These are phyloP conservation scores for Philaethria dido DNA, from an alignment of 2,888 invertebrate species.

Conservation along the genomic window DNA sequence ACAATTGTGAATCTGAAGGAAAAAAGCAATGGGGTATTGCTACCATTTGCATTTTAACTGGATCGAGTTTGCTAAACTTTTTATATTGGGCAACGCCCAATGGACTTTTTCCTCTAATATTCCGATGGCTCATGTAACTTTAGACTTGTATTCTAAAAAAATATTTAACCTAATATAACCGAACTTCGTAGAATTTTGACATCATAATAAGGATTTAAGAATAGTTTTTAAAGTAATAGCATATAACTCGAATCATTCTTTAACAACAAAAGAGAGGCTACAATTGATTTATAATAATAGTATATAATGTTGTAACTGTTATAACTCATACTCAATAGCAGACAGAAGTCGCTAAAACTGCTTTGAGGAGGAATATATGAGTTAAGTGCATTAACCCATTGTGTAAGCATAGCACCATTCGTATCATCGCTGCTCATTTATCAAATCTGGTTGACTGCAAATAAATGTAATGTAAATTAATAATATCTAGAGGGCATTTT, in stretches of 20 bases:
- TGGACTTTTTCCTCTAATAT: slow-evolving; percentile 55
- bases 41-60: slow-evolving; percentile 66
- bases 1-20: slow-evolving; percentile 28
- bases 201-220: no score
- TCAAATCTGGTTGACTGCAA: background rate
- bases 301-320: background rate
- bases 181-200: no score
- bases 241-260: background rate
- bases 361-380: slow-evolving; percentile 50
- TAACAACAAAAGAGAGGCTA: no score
- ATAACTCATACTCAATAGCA: slow-evolving; percentile 25
- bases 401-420: slow-evolving; percentile 43
- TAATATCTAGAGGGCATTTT: no score
- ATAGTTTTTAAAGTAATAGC: no score
- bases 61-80: slow-evolving; percentile 64
- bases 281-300: no score
- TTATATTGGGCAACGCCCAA: slow-evolving; percentile 63
- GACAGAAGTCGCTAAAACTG: slow-evolving; percentile 52
- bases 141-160: no score
- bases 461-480: background rate
- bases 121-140: slow-evolving; percentile 28
- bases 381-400: slow-evolving; percentile 41
- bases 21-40: slow-evolving; percentile 30
- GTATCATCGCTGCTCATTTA: background rate
- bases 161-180: no score